A percentile compares a stretch with the other conserved stretches of the same genome.
phyloP scores from a whole-genome alignment of 2,888 invertebrate species.

The Melieria crassipennis region DNA sequence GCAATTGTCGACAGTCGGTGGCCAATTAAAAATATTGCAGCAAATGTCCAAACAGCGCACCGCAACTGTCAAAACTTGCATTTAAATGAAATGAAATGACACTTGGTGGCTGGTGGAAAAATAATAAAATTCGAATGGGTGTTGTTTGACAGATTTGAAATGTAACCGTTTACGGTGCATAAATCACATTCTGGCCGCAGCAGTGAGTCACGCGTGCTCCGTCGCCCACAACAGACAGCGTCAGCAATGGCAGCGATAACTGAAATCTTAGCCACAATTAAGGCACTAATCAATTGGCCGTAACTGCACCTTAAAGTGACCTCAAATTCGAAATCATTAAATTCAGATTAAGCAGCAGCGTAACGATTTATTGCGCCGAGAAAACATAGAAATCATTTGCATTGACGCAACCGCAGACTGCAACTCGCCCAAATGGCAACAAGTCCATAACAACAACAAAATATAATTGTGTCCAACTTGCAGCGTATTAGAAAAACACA shows the following conservation, averaged over 20 bases:
- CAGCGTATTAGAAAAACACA: too few relatives aligned
- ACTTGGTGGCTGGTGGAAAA: constrained; percentile 17
- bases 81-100: constrained; percentile 20
- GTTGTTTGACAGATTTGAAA: constrained; percentile 12
- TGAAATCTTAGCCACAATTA: constrained; percentile 19
- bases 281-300: constrained; percentile 25
- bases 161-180: not conserved
- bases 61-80: constrained; percentile 20
- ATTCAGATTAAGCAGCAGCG: not conserved
- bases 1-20: not conserved
- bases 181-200: too few relatives aligned
- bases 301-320: constrained; percentile 37
- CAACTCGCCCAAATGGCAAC: not conserved
- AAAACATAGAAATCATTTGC: too few relatives aligned
- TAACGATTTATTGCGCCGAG: too few relatives aligned
- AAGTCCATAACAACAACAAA: too few relatives aligned
- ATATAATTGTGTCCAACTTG: too few relatives aligned
- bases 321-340: constrained; percentile 33
- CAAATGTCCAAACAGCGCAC: too few relatives aligned
- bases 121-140: constrained; percentile 10
- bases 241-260: constrained; percentile 1
- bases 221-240: too few relatives aligned
- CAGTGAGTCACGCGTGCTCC: too few relatives aligned
- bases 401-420: not conserved
- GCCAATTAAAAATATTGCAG: constrained; percentile 25